Percentiles rank a stretch among this genome's conserved stretches.
phyloP scores from a whole-genome alignment of 2,888 invertebrate species.

The Agonopterix heracliana region DNA sequence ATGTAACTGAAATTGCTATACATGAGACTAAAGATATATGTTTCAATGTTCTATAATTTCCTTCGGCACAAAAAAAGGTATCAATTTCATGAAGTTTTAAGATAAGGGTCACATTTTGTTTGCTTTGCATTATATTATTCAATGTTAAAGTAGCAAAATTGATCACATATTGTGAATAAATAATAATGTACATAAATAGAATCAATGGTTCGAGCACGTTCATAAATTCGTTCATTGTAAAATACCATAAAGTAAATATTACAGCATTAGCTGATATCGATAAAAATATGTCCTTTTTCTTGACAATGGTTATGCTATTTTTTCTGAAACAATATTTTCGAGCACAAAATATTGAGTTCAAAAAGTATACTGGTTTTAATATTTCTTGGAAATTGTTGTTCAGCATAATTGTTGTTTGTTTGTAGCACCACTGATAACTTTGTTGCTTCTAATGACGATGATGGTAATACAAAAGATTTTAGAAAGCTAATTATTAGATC shows the following conservation, averaged over 20 bases:
- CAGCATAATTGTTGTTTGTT: neutral
- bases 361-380: neutral
- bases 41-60: too few relatives aligned
- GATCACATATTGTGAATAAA: neutral
- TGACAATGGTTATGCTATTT: neutral
- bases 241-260: neutral
- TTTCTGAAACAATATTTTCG: neutral
- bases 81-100: neutral
- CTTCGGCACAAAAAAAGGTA: neutral
- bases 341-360: neutral
- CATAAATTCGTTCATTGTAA: neutral
- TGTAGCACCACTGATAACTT: neutral
- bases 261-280: neutral
- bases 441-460: neutral
- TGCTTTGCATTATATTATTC: neutral
- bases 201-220: neutral
- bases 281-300: neutral
- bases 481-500: neutral
- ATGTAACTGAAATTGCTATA: neutral
- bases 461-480: neutral
- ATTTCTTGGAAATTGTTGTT: neutral
- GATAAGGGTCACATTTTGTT: neutral
- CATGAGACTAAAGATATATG: too few relatives aligned
- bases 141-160: neutral
- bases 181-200: neutral